Conservation (phyloP, 2,888 invertebrate genomes). For the Diarsia rubi region DNA sequence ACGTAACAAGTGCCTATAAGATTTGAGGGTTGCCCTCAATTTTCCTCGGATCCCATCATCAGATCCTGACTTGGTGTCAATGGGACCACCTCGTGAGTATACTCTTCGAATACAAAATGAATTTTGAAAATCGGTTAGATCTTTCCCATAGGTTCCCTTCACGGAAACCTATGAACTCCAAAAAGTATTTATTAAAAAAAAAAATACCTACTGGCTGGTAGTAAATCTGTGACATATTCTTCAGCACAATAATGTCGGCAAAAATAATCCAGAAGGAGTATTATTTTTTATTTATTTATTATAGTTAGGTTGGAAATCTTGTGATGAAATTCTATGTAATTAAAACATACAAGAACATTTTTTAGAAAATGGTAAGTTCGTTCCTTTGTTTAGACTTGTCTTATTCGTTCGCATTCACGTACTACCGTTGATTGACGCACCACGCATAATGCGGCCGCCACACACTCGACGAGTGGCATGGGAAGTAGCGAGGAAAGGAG, state of each 20-base stretch:
- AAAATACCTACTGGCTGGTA: constrained; percentile 5
- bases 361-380: constrained; percentile 1
- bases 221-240: not conserved
- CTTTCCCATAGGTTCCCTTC: not conserved
- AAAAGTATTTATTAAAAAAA: not conserved
- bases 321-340: not conserved
- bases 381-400: not conserved
- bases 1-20: no score
- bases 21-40: no score
- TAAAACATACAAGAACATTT: not conserved
- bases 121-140: no score
- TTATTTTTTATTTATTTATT: not conserved
- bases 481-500: no score
- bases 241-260: not conserved
- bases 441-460: no score
- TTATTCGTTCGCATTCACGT: not conserved
- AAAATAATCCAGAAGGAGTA: not conserved
- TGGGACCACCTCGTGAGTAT: no score
- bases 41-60: no score
- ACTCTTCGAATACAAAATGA: no score
- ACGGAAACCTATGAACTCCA: not conserved
- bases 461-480: no score
- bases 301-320: not conserved
- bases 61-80: no score
- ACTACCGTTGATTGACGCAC: not conserved